Evolutionary conservation across 2,888 invertebrate species (phyloP), one percentile per base, ranked within the genome.

Genomic region (Hyposoter didymator): DNA sequence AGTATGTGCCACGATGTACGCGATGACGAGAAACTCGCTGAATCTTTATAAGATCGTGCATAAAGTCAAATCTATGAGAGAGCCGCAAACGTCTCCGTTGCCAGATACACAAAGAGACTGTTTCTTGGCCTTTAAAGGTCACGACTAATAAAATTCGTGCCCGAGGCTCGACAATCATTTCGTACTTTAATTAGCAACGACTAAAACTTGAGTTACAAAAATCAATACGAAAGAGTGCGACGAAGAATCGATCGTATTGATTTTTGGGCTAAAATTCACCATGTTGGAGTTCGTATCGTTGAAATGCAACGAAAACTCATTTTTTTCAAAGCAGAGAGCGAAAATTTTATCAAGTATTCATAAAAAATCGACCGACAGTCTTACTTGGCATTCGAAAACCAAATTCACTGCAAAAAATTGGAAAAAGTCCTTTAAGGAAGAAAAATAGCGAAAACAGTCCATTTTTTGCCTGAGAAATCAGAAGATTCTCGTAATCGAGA

Each of bases 51-150:
- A 6, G 35, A 39, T 22, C 43, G 45, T 47, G 28, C 32, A 28
- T 59, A 32, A 59, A 62, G 78, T 22, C 35, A n/a, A 45, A 59
- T 59, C 59, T 4, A 22, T 22, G 22, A 1, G 3, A 55, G 22
- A 22, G 8, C 22, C 22, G 39, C 39, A 55, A 1, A 55, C n/a
- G 12, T 28, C 59, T 28, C 28, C 2, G 59, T 59, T 28, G 28
- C 14, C 6, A 28, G 28, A 59, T 59, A 28, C 59, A 59, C 59
- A 59, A 59, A 59, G 59, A 28, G 59, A 59, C 59, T 59, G 59
- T 59, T 59, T 59, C 22, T 78, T 78, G 78, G 62, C 78, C 78
- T 78, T 78, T 78, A 78, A 78, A 78, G 78, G 78, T 78, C 78
- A 43, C n/a, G n/a, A n/a, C 76, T 39, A 0, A 49, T 12, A 12